phyloP scores from a whole-genome alignment of 2,797 vertebrate genomes.

The Micrastur ruficollis region DNA sequence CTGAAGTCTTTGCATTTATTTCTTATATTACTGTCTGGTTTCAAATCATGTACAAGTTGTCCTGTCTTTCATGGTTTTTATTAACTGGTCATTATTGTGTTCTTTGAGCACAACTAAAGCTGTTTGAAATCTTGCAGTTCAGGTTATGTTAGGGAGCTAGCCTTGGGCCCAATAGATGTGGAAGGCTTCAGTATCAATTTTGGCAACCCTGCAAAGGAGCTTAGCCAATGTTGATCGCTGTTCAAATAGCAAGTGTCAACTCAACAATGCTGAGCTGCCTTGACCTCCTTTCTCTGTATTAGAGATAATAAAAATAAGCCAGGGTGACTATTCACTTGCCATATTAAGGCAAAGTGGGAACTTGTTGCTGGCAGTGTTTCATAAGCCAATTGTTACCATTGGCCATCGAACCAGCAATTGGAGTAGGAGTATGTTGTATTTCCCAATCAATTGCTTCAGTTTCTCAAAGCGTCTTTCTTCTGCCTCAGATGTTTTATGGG shows the following conservation, averaged over 20 bases:
- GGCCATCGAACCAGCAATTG: background rate
- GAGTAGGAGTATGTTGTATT: background rate
- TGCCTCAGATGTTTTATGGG: background rate
- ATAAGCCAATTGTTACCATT: background rate
- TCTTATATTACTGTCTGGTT: rapidly evolving
- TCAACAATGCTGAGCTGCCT: background rate
- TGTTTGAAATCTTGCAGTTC: background rate
- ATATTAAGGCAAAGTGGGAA: background rate
- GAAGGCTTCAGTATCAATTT: background rate
- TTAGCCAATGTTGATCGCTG: background rate
- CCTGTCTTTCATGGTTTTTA: background rate
- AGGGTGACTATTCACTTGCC: background rate
- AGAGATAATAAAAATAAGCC: background rate
- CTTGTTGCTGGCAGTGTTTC: background rate
- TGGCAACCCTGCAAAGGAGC: background rate
- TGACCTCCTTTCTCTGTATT: background rate
- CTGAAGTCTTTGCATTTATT: background rate
- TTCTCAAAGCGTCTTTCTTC: background rate
- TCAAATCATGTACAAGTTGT: background rate
- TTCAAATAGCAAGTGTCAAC: background rate
- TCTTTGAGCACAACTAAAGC: background rate
- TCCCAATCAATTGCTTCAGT: background rate
- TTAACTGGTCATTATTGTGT: background rate
- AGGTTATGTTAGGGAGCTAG: background rate
- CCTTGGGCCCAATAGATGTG: background rate